Evolutionary conservation across 2,888 invertebrate genomes (phyloP), one percentile per base, ranked within the genome.

Genomic region (Brassicogethes aeneus): DNA sequence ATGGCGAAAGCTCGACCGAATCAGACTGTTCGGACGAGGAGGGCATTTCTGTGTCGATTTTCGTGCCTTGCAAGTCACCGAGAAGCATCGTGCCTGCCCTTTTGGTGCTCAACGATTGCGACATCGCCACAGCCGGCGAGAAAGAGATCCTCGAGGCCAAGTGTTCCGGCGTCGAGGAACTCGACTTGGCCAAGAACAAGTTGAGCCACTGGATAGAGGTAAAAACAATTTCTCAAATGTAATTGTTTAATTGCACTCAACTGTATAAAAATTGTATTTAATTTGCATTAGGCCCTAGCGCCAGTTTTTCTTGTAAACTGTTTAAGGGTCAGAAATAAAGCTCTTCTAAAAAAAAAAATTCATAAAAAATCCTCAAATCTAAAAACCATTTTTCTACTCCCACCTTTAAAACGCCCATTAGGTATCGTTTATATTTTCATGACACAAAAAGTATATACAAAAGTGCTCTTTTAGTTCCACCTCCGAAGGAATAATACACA

Each of bases 121-220:
- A 87, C 65, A 93, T 94, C 50, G 85, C 89, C 61, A 82, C 84
- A 59, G 91, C 92, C 33, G 94, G 94, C 15, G 85, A 86, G 62
- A 82, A 85, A 39, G 78, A 82, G 46, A 81, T 79, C 45, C 74
- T 92, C 41, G 80, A 83, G 30, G 84, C 82, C 53, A 88, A 88
- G 65, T 92, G 90, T 64, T 82, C 84, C 39, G 82, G 85, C 55
- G 93, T 95, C n/a, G 84, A 88, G 54, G 95, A 95, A 67, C 75
- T 95, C 53, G 95, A 96, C 66, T 75, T 96, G 55, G 92, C 94
- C 31, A 89, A 93, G 64, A 96, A 96, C 68, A 85, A 86, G 64
- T 76, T 95, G 15, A 79, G 81, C 45, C 81, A 87, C 59, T 93
- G 94, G 92, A 76, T 79, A 53, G 92, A 95, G 76, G 89, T 87